Conservation (phyloP, 2,113 vertebrate genomes). For the Onychorhynchus coronatus region DNA sequence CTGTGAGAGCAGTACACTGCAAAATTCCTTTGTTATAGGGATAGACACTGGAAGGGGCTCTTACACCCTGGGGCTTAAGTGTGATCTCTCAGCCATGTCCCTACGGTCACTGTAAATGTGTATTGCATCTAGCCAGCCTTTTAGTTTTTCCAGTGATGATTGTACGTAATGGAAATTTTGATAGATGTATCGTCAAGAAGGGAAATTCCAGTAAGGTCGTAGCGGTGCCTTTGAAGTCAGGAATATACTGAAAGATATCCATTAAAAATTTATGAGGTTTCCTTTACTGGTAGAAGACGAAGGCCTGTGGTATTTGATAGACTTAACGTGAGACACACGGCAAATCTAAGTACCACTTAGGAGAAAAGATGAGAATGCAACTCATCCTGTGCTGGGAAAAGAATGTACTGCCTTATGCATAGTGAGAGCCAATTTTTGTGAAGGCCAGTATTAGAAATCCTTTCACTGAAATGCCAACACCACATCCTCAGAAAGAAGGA, state of each 20-base stretch:
- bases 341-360: not conserved
- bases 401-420: not conserved
- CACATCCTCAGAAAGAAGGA: not conserved
- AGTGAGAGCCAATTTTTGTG: not conserved
- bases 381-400: not conserved
- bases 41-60: not conserved
- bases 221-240: not conserved
- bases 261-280: not conserved
- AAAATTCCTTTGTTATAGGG: not conserved
- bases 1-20: not conserved
- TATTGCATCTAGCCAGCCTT: not conserved
- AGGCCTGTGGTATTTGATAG: not conserved
- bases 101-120: not conserved
- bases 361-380: not conserved
- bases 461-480: not conserved
- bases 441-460: not conserved
- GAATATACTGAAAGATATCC: not conserved
- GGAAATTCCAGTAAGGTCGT: not conserved
- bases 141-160: not conserved
- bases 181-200: not conserved
- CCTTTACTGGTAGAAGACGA: not conserved
- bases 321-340: not conserved
- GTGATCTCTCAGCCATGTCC: not conserved
- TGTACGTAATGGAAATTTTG: not conserved
- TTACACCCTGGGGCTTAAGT: not conserved